Base-by-base conservation (phyloP, 2,888 invertebrate species). In the Yponomeuta malinellus region DNA sequence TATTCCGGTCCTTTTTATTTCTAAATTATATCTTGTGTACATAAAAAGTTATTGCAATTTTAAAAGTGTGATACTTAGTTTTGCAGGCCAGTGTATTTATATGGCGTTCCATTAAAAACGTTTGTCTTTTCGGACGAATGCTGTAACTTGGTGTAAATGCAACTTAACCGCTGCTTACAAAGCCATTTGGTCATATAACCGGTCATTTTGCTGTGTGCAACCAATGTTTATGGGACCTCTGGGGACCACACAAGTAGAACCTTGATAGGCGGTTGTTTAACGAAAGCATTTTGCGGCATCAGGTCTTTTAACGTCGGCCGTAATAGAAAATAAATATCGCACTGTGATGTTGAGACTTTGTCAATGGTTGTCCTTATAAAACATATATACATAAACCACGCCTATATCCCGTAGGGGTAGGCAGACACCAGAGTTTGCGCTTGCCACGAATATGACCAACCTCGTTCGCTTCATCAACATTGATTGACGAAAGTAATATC, bases 211-310 rank as follows among this genome's bases (percentile, higher is more conserved):
- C 64, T 64, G 31, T 23, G 31, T 64, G 64, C 64, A 64, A 23
- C 64, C 52, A 59, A 31, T 64, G 29, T 64, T 64, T 64, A 64
- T 64, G 31, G 64, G 29, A 29, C 64, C 64, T 23, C 64, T 31
- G 64, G 29, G 29, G 64, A 64, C 64, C 64, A 64, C 64, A 64
- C 64, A 64, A 64, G 64, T 64, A 23, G 64, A 64, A 64, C 23
- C 15, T 59, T 29, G 64, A 64, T 64, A 59, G 52, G 15, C 52
- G 10, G 8, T 64, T 10, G 12, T 23, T 29, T 64, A 29, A 64
- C 31, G 64, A 23, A n/a, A 64, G 2, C 64, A 64, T 64, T 64
- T 64, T 64, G 64, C 31, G 9, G 64, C 31, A 6, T 8, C 29
- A 23, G 64, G 15, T 59, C 12, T 52, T 52, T 52, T 59, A 59